phyloP scores from a whole-genome alignment of 2,797 vertebrate species.

The Pangasius macronema region DNA sequence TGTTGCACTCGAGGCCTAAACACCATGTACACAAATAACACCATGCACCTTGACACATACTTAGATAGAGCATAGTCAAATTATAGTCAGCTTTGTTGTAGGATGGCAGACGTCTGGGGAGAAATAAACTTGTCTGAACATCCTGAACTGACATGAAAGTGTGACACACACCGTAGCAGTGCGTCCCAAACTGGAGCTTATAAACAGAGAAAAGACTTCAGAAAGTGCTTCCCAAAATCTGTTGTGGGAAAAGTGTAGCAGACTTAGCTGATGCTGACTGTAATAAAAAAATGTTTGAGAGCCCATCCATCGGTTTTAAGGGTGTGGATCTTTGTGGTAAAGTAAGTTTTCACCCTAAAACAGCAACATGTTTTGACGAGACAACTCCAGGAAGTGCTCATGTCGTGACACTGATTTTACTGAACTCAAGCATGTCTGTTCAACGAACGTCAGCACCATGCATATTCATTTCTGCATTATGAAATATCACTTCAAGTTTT shows the following conservation, averaged over 20 bases:
- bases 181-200: background rate
- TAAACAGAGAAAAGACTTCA: background rate
- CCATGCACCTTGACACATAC: background rate
- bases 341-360: background rate
- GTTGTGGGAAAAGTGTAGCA: background rate
- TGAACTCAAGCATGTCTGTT: background rate
- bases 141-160: background rate
- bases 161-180: background rate
- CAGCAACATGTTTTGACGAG: background rate
- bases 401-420: background rate
- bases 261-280: background rate
- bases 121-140: background rate
- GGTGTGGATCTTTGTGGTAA: background rate
- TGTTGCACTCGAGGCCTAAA: background rate
- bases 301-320: background rate
- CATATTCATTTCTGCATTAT: background rate
- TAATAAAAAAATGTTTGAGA: background rate
- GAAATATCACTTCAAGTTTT: background rate
- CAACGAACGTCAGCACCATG: background rate
- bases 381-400: background rate
- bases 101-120: background rate
- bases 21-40: background rate
- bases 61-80: background rate
- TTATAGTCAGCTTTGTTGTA: too few relatives aligned
- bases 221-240: background rate